Evolutionary conservation across 2,888 invertebrate genomes (phyloP).

Genomic region (Mechanitis mazaeus): DNA sequence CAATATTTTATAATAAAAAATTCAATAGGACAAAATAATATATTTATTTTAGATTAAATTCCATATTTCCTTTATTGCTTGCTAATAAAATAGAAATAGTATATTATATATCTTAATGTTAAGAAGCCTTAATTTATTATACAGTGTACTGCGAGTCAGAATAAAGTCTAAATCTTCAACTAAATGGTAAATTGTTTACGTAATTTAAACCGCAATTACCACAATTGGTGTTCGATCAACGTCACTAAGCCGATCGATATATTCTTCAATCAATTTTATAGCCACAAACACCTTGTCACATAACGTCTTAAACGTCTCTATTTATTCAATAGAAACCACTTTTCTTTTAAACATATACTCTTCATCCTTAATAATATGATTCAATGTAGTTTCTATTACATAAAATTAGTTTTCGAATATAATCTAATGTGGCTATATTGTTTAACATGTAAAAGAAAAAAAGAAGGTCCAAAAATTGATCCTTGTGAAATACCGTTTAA

Average conservation of each 20-base stretch:
- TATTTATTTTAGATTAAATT: no score
- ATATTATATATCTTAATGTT: no score
- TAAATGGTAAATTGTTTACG: constrained; percentile 14
- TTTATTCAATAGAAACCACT: constrained; percentile 15
- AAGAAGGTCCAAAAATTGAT: no score
- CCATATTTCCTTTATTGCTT: no score
- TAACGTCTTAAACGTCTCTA: constrained; percentile 8
- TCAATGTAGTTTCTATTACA: no score
- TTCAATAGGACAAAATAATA: no score
- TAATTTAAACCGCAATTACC: constrained; percentile 21
- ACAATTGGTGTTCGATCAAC: constrained; percentile 26
- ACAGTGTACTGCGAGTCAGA: not conserved
- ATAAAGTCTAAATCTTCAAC: constrained; percentile 13
- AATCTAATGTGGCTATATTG: no score
- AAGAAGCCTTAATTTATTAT: not conserved
- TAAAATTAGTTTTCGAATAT: no score
- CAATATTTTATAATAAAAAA: no score
- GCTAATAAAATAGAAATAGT: no score
- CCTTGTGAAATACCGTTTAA: not conserved
- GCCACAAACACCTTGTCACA: not conserved
- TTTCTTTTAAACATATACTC: not conserved
- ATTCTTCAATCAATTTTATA: constrained; percentile 26
- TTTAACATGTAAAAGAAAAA: no score
- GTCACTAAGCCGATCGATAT: constrained; percentile 21
- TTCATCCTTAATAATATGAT: not conserved